Percentiles rank a stretch among this genome's conserved stretches.
phyloP scores from a whole-genome alignment of 2,113 vertebrate genomes.

The Marmota flaviventris region DNA sequence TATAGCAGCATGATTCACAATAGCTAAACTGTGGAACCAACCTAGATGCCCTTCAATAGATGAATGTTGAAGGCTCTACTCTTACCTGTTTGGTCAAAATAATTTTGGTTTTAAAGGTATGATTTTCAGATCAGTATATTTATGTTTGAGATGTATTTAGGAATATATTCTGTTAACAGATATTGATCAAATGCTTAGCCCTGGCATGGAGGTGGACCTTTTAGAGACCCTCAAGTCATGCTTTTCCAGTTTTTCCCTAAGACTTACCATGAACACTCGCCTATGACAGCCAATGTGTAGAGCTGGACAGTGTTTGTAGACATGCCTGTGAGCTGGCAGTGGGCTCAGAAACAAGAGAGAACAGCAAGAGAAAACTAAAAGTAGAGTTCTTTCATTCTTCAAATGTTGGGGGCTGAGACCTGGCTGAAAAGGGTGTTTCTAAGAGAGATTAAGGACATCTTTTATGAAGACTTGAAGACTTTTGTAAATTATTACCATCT shows the following conservation, averaged over 20 bases:
- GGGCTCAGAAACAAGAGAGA: neutral
- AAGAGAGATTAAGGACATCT: neutral
- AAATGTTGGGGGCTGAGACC: neutral
- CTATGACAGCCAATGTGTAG: neutral
- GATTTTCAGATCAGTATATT: neutral
- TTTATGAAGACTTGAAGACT: conserved; percentile 18
- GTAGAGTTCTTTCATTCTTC: neutral
- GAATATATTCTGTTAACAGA: neutral
- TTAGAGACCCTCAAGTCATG: neutral
- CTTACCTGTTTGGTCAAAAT: neutral
- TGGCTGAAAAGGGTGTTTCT: neutral
- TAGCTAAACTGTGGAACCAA: no score
- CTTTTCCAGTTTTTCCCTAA: neutral
- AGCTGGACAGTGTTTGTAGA: neutral
- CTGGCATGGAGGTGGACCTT: neutral
- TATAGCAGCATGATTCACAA: no score
- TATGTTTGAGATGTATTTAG: neutral
- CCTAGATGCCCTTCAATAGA: no score
- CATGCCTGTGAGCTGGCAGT: neutral
- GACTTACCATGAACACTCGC: neutral
- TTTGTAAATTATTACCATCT: neutral
- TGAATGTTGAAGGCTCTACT: neutral
- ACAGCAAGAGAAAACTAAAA: neutral
- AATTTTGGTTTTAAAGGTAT: neutral
- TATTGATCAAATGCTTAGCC: neutral